Percentiles rank a stretch among this genome's conserved stretches.
Conservation (phyloP, 2,888 invertebrate species). For the Apoda limacodes region DNA sequence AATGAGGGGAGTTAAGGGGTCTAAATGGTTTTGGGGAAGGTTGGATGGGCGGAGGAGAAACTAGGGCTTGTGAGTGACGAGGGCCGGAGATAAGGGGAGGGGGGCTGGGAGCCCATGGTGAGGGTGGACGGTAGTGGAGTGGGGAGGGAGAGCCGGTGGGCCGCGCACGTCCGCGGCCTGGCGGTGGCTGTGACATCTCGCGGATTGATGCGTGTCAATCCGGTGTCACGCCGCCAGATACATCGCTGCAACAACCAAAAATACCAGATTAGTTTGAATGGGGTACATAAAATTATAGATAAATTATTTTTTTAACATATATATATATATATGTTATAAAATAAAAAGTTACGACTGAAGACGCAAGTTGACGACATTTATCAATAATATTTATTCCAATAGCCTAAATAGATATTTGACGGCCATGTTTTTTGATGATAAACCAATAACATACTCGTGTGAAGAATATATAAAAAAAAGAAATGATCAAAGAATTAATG, state of each 20-base stretch:
- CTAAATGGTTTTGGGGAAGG: slow-evolving; percentile 63
- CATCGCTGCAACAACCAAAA: slow-evolving; percentile 59
- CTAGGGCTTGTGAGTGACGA: slow-evolving; percentile 64
- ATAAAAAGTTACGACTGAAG: no score
- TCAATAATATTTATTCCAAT: no score
- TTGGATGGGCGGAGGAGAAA: slow-evolving; percentile 70
- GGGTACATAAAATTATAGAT: no score
- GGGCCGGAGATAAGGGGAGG: slow-evolving; percentile 78
- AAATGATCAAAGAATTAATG: no score
- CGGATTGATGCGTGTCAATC: slow-evolving; percentile 64
- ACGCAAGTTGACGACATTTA: no score
- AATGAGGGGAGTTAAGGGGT: slow-evolving; percentile 59
- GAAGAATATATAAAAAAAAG: no score
- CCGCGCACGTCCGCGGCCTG: slow-evolving; percentile 60
- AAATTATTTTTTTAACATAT: not conserved
- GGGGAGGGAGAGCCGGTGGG: slow-evolving; percentile 64
- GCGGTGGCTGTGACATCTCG: slow-evolving; percentile 64
- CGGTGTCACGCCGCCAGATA: slow-evolving; percentile 64
- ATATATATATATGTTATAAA: no score
- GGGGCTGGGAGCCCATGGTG: slow-evolving; percentile 81
- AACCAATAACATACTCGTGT: no score
- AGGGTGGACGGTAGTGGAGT: slow-evolving; percentile 78
- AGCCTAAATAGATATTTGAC: no score
- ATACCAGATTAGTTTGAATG: no score
- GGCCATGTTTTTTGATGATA: no score